Conservation (phyloP, 2,113 vertebrate species). For the crab-eating macaque (Macaca fascicularis) region T2T-MFA8v1.1 NC_088385.1:97849001-97849500, state of each 20-base stretch:
- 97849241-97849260: background rate
- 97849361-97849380: background rate
- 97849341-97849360: background rate
- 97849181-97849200: background rate
- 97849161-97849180: background rate
- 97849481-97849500: background rate
- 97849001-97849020: background rate
- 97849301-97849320: background rate
- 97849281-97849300: background rate
- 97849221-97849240: background rate
- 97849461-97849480: background rate
- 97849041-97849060: background rate
- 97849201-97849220: background rate
- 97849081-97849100: background rate
- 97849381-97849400: background rate
- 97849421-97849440: background rate
- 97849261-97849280: background rate
- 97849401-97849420: background rate
- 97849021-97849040: background rate
- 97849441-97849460: background rate
- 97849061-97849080: background rate
- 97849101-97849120: background rate
- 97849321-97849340: background rate
- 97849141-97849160: background rate
- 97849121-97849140: background rate